Evolutionary conservation across 2,888 invertebrate species (phyloP), one percentile per base, ranked within the genome.

Genomic region (Eupithecia abbreviata): DNA sequence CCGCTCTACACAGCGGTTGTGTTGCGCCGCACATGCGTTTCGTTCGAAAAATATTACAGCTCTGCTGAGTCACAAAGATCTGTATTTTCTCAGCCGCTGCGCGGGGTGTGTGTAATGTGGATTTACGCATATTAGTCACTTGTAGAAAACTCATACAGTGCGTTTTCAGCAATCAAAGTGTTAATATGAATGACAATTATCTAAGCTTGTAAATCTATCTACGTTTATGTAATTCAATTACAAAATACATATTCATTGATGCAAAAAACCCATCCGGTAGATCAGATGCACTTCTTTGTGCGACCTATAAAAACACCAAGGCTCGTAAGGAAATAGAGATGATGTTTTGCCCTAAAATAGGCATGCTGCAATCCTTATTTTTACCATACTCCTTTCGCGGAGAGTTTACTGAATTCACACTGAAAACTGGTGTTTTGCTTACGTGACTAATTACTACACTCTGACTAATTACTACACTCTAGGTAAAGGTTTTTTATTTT

Each of bases 301-400:
- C 3, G 62, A 43, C 42, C 42, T 18, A 71, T 65, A 79, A 76
- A 76, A 79, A 76, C 73, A 65, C n/a, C 77, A 77, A 79, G 78
- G 77, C 69, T 77, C 76, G 74, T 80, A 80, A 81, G 81, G 82
- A 81, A 82, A 81, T 82, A 79, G 80, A 79, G 80, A 81, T 76
- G 82, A 80, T 82, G 79, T 73, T 81, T 82, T 77, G 71, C 47
- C 74, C 77, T 69, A 74, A 81, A 72, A 80, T 73, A 80, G 80
- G 42, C 73, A 78, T 73, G 74, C 77, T 51, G 77, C 79, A 78
- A 80, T 81, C 77, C 79, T 74, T 80, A 74, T 71, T 67, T 78
- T 71, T 70, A 67, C 77, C 18, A 66, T 65, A 76, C 68, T 83
- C 85, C 85, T 86, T 85, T 83, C 83, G 81, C 66, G 42, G n/a